Conservation (phyloP, 1,140 invertebrate species). For the Aethina tumida region DNA sequence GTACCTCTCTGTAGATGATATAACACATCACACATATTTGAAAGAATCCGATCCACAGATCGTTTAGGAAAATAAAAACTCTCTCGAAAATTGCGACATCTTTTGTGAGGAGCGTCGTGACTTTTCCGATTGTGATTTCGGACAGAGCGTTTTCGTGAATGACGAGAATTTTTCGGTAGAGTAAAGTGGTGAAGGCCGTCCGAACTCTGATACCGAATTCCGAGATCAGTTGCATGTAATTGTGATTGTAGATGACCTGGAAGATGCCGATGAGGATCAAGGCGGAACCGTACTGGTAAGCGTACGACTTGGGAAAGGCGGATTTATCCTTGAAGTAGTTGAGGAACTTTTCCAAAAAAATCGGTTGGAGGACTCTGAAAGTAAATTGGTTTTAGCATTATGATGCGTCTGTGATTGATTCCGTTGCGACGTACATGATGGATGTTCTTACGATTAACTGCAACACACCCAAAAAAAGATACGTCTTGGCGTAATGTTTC, state of each 20-base stretch:
- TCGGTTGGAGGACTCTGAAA: constrained; percentile 17
- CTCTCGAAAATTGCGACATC: constrained; percentile 69
- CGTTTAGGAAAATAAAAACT: constrained; percentile 46
- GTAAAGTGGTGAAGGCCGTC: constrained; percentile 65
- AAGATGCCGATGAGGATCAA: constrained; percentile 12
- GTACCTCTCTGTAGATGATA: constrained; percentile 67
- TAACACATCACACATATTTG: constrained; percentile 66
- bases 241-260: constrained; percentile 41
- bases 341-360: constrained; percentile 54
- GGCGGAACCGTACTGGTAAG: constrained; percentile 14
- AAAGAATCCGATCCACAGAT: constrained; percentile 72
- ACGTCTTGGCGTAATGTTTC: no score
- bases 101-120: constrained; percentile 87
- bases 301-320: constrained; percentile 32
- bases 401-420: no score
- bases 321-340: constrained; percentile 59
- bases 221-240: constrained; percentile 60
- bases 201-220: constrained; percentile 72
- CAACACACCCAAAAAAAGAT: no score
- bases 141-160: constrained; percentile 59
- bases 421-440: no score
- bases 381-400: no score
- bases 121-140: constrained; percentile 73
- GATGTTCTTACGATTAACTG: no score
- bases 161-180: constrained; percentile 70